A percentile compares a stretch with the other conserved stretches of the same genome.
Conservation (phyloP, 30 jellyfish, hydroid and myxozoan genomes). For the Aurelia sp. region DNA sequence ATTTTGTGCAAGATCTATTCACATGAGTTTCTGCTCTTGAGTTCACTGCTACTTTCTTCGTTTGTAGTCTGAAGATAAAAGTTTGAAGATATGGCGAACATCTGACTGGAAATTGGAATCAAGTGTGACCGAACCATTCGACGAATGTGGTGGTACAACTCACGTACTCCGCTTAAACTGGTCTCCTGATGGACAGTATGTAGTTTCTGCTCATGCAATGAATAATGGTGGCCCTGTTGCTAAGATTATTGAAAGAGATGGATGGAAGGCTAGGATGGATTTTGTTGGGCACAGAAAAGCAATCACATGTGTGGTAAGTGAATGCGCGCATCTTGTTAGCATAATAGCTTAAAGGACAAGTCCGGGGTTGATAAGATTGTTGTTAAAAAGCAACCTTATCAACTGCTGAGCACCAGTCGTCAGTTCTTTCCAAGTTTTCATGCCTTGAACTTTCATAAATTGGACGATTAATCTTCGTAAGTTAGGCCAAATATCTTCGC, state of each 20-base stretch:
- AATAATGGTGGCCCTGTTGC: constrained; percentile 99
- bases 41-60: too few relatives aligned
- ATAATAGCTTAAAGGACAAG: too few relatives aligned
- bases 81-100: constrained; percentile 87
- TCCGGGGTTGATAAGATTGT: too few relatives aligned
- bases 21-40: too few relatives aligned
- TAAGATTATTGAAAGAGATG: constrained; percentile 91
- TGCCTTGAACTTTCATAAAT: too few relatives aligned
- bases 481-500: too few relatives aligned
- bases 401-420: too few relatives aligned
- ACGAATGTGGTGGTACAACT: constrained; percentile 94
- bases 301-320: constrained; percentile 92
- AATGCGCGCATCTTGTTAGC: too few relatives aligned
- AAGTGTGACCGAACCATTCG: constrained; percentile 90
- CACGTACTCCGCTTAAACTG: constrained; percentile 94
- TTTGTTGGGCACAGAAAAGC: constrained; percentile 99
- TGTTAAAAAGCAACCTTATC: too few relatives aligned
- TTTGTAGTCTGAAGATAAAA: constrained; percentile 93
- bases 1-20: too few relatives aligned
- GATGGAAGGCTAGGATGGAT: constrained; percentile 97
- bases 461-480: too few relatives aligned
- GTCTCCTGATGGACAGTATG: constrained; percentile 99
- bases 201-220: constrained; percentile 99
- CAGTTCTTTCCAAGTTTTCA: too few relatives aligned
- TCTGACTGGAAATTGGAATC: constrained; percentile 89